Base-by-base conservation (phyloP, 1,140 invertebrate genomes). In the Brachionus manjavacas region DNA sequence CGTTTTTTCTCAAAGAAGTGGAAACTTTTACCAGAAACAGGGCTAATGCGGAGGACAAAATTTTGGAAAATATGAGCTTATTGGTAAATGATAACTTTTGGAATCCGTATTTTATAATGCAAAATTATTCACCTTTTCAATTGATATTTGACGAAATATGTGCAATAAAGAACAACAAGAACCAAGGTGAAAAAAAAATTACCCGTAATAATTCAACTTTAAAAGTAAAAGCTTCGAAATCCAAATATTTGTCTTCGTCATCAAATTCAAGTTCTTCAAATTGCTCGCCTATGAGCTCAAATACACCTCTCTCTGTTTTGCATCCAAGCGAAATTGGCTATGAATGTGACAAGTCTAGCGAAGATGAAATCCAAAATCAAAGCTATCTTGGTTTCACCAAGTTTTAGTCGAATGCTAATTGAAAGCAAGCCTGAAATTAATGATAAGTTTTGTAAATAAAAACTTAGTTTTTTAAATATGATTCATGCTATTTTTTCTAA, bases 91-190 rank as follows among this genome's bases (percentile, higher is more conserved):
- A 81, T 4, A 81, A 81, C 46, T 81, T 81, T 68, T 81, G 79
- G 79, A 81, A 81, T 68, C 79, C 79, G 4, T 66, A 41, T 68
- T 60, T 81, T 60, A 64, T 81, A 39, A 6, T 81, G 8, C 49
- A 81, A 81, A 81, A 81, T 35, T 81, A 81, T 43, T 28, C 79
- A 39, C 79, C 79, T 28, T 68, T 81, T 60, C 52, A 81, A 68
- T 46, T 81, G n/a, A 28, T 81, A 14, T 81, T 81, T 39, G 79
- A 81, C 46, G 79, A 81, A 35, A 81, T 81, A 64, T 81, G 52
- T 16, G 49, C 52, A 6, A 64, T 60, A 3, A 81, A 81, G 23
- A 41, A 81, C 20, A 41, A 81, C 20, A 81, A 68, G 20, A 23
- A 68, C 20, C 39, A 68, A 81, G 31, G n/a, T 41, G 72, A 49